Percentiles rank a stretch among this genome's conserved stretches.
These are phyloP conservation scores for Pseudochirops corinnae DNA, from an alignment of 2,797 vertebrate species.

Conservation along the genomic window DNA sequence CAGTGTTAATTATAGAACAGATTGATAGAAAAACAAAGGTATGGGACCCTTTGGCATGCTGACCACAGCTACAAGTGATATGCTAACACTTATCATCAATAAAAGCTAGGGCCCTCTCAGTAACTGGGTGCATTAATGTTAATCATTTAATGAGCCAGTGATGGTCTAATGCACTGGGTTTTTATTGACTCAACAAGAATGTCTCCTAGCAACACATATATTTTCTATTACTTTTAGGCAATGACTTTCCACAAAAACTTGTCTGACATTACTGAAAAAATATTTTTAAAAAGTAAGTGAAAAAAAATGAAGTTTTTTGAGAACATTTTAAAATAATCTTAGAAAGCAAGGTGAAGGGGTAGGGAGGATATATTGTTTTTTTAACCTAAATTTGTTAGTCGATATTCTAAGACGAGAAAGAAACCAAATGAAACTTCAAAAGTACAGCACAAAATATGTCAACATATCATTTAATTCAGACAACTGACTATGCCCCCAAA, in stretches of 20 bases:
- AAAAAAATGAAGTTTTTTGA: background rate
- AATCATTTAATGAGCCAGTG: background rate
- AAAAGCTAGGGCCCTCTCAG: background rate
- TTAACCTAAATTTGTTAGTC: background rate
- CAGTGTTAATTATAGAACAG: background rate
- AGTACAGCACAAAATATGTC: background rate
- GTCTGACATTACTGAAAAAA: background rate
- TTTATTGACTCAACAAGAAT: background rate
- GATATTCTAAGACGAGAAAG: background rate
- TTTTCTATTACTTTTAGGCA: background rate
- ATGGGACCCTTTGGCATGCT: background rate
- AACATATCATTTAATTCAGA: background rate
- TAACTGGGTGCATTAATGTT: background rate
- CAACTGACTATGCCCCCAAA: background rate
- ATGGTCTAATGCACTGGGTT: background rate
- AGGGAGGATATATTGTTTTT: background rate
- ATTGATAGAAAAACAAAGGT: background rate
- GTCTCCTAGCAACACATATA: background rate
- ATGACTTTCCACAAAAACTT: background rate
- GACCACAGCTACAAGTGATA: background rate
- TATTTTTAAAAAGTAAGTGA: too few relatives aligned
- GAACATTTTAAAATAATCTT: background rate
- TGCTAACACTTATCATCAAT: background rate
- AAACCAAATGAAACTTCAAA: background rate
- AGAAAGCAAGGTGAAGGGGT: background rate